Conservation (phyloP, 2,797 vertebrate species). For the Stomatorhinus walkeri region DNA sequence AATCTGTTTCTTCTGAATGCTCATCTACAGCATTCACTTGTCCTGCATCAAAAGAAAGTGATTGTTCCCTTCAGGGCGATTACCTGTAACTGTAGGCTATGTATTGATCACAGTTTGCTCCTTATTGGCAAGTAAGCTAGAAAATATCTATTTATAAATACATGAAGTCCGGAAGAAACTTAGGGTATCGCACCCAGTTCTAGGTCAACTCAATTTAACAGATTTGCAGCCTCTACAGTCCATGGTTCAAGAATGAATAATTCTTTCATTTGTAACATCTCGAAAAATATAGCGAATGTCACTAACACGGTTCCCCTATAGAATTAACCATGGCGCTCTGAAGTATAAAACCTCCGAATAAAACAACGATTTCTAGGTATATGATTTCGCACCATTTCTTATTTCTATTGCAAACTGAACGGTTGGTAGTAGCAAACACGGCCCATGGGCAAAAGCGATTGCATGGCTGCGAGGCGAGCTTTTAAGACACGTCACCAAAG, state of each 20-base stretch:
- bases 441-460: background rate
- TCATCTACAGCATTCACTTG: constrained; percentile 50
- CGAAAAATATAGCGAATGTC: background rate
- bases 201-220: background rate
- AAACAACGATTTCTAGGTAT: background rate
- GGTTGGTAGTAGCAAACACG: background rate
- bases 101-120: background rate
- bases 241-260: background rate
- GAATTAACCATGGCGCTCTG: background rate
- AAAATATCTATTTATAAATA: background rate
- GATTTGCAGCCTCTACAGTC: background rate
- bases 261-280: background rate
- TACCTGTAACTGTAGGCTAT: background rate
- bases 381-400: background rate
- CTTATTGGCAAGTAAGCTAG: background rate
- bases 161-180: background rate
- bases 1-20: constrained; percentile 46
- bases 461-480: background rate
- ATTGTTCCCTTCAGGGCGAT: background rate
- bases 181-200: background rate
- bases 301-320: background rate
- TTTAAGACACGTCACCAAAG: constrained; percentile 37
- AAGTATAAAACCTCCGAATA: background rate
- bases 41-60: constrained; percentile 34
- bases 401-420: background rate